Conservation (phyloP, 2,797 vertebrate genomes). For the Oreochromis mossambicus region DNA sequence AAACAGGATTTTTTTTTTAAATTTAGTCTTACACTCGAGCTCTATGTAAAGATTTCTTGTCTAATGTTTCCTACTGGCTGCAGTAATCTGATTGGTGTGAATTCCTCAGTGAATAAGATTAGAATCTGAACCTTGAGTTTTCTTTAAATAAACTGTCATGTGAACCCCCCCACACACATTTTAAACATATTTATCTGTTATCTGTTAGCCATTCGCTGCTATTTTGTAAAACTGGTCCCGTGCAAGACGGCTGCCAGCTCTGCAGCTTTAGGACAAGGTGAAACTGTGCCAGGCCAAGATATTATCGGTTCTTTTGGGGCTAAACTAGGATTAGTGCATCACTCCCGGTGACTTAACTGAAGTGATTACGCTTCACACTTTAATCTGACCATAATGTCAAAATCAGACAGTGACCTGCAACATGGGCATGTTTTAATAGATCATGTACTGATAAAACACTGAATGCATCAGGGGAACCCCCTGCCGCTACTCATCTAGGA, state of each 20-base stretch:
- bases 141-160: background rate
- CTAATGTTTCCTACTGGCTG: background rate
- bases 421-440: background rate
- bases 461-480: background rate
- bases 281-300: slow-evolving; percentile 30
- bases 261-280: slow-evolving; percentile 9
- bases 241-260: background rate
- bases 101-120: background rate
- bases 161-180: background rate
- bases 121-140: background rate
- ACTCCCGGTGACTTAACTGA: slow-evolving; percentile 33
- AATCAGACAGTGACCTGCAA: slow-evolving; percentile 46
- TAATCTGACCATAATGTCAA: slow-evolving; percentile 43
- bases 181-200: background rate
- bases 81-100: background rate
- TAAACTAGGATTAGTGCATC: slow-evolving; percentile 67
- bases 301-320: slow-evolving; percentile 33
- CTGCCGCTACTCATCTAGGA: background rate
- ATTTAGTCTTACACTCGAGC: background rate
- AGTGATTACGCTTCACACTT: slow-evolving; percentile 46
- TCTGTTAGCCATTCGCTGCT: background rate
- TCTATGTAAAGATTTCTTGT: background rate
- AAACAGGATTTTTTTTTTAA: fast-evolving
- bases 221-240: background rate
- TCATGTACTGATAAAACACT: background rate